Evolutionary conservation across 2,113 vertebrate genomes (phyloP).

Genomic region (Alligator sinensis): DNA sequence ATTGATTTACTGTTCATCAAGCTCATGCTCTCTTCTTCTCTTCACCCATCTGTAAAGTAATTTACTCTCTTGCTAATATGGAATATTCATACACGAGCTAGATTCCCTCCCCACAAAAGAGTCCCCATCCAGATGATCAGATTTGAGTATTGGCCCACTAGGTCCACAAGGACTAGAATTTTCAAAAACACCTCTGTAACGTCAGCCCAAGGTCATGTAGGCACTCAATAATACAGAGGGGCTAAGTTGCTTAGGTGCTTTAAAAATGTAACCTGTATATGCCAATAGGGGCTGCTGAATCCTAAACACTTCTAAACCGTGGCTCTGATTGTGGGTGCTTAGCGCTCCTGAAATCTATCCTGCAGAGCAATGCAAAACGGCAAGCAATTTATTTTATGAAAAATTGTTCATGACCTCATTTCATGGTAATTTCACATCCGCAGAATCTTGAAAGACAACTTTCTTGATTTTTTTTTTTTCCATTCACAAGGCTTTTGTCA

Average conservation of each 20-base stretch:
- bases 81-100: conserved; percentile 45
- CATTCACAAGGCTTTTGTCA: background rate
- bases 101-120: conserved; percentile 50
- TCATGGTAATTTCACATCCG: background rate
- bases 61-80: conserved; percentile 54
- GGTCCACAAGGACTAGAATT: conserved; percentile 45
- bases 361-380: background rate
- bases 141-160: conserved; percentile 58
- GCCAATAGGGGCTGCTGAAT: background rate
- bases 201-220: background rate
- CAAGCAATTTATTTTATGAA: background rate
- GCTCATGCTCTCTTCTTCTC: conserved; percentile 15
- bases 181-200: conserved; percentile 39
- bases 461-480: background rate
- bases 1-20: background rate
- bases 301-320: background rate
- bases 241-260: conserved; percentile 7
- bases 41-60: conserved; percentile 29
- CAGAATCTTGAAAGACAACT: background rate
- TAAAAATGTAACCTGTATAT: background rate
- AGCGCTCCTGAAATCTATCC: background rate
- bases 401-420: background rate
- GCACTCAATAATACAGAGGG: background rate
- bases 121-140: conserved; percentile 35
- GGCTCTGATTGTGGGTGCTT: background rate